Conservation (phyloP, 92 coral and sea anemone species). For the Epizoanthus scotinus region DNA sequence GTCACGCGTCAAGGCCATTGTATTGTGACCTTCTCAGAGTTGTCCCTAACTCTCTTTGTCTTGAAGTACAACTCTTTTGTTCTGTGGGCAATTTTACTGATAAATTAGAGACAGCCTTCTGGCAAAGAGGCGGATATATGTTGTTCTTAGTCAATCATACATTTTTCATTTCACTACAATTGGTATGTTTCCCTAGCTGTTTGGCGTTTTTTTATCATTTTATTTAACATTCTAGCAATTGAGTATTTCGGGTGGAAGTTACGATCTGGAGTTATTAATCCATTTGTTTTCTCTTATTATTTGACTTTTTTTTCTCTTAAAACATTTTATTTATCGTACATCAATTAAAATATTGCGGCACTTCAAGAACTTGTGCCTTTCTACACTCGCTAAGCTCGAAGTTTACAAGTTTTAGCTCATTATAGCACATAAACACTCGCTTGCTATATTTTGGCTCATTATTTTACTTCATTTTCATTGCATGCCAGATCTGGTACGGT, state of each 20-base stretch:
- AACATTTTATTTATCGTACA: too few species aligned
- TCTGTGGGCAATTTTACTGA: not conserved
- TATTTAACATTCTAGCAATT: too few species aligned
- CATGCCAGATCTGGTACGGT: not conserved
- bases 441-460: not conserved
- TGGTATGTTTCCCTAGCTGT: too few species aligned
- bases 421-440: not conserved
- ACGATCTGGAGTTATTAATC: too few species aligned
- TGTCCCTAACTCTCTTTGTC: constrained; percentile 21
- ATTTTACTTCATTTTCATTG: not conserved
- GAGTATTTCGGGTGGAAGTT: too few species aligned
- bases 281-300: too few species aligned
- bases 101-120: constrained; percentile 20
- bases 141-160: not conserved
- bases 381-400: not conserved
- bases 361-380: not conserved
- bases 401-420: constrained; percentile 1
- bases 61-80: constrained; percentile 28
- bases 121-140: not conserved
- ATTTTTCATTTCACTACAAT: not conserved
- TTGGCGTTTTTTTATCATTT: too few species aligned
- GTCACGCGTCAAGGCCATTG: constrained; percentile 42
- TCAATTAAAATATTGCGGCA: not conserved
- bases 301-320: too few species aligned
- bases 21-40: constrained; percentile 34